Evolutionary conservation across 2,888 invertebrate species (phyloP).

Genomic region (Cephus pygmeus): DNA sequence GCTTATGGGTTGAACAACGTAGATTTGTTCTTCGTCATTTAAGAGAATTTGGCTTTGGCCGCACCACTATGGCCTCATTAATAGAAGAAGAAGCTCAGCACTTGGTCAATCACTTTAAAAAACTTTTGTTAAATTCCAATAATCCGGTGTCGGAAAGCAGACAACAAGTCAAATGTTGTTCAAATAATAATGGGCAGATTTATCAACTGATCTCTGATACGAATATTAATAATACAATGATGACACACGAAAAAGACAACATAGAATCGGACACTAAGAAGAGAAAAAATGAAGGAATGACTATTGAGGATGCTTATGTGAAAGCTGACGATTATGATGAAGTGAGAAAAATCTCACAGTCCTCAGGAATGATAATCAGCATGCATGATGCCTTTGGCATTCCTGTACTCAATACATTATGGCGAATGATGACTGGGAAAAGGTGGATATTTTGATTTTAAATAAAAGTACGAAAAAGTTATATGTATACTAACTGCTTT

Average conservation of each 20-base stretch:
- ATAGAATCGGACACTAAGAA: not conserved
- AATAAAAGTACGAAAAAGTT: not conserved
- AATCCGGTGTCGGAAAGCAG: not conserved
- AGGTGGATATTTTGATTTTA: slow-evolving; percentile 39
- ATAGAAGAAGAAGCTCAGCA: slow-evolving; percentile 78
- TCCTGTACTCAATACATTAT: slow-evolving; percentile 82
- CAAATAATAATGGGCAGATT: slow-evolving; percentile 42
- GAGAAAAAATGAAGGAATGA: slow-evolving; percentile 20
- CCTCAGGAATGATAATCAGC: slow-evolving; percentile 68
- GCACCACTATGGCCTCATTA: slow-evolving; percentile 79
- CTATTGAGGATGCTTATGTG: slow-evolving; percentile 53
- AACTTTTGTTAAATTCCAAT: slow-evolving; percentile 28
- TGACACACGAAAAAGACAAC: slow-evolving; percentile 16
- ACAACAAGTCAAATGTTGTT: not conserved
- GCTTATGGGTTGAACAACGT: slow-evolving; percentile 80
- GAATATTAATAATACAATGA: slow-evolving; percentile 10
- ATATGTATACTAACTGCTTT: not conserved
- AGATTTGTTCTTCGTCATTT: slow-evolving; percentile 81
- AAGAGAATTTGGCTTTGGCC: slow-evolving; percentile 85
- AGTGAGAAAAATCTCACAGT: slow-evolving; percentile 41
- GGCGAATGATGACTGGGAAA: slow-evolving; percentile 85
- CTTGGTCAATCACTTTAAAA: slow-evolving; percentile 71
- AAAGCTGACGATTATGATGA: slow-evolving; percentile 52
- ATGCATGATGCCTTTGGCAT: slow-evolving; percentile 83
- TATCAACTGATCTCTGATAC: slow-evolving; percentile 40